Conservation (phyloP, 2,113 vertebrate species). For the Labeo rohita region DNA sequence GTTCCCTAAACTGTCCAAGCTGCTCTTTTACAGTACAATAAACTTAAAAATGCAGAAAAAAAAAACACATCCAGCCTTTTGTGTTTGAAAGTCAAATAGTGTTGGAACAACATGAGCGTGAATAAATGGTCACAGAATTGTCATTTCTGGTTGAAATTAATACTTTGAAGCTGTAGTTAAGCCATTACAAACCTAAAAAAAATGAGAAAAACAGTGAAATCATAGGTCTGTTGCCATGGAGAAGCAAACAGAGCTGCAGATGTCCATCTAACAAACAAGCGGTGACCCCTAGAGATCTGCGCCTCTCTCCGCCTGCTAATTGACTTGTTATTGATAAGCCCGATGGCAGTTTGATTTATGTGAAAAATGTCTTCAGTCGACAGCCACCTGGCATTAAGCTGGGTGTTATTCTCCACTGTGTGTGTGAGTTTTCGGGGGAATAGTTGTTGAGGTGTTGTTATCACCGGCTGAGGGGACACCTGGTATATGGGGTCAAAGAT, state of each 20-base stretch:
- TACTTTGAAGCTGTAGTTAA: background rate
- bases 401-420: slow-evolving; percentile 60
- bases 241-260: slow-evolving; percentile 71
- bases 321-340: slow-evolving; percentile 82
- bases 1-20: background rate
- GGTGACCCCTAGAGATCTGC: slow-evolving; percentile 72
- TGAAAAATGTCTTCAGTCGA: slow-evolving; percentile 64
- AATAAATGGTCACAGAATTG: background rate
- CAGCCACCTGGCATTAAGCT: slow-evolving; percentile 74
- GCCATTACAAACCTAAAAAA: slow-evolving; percentile 39
- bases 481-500: slow-evolving; percentile 39
- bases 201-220: slow-evolving; percentile 49
- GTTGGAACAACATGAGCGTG: background rate
- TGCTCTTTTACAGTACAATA: background rate
- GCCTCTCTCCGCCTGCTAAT: slow-evolving; percentile 71
- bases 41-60: background rate
- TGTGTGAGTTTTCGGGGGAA: slow-evolving; percentile 42
- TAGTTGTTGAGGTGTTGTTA: slow-evolving; percentile 48
- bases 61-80: background rate
- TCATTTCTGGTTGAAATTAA: background rate
- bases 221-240: slow-evolving; percentile 38
- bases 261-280: slow-evolving; percentile 77
- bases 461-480: slow-evolving; percentile 50
- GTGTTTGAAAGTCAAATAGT: background rate
- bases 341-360: slow-evolving; percentile 77